Base-by-base conservation (phyloP, 2,888 invertebrate species). In the Acanthopleura granulata region DNA sequence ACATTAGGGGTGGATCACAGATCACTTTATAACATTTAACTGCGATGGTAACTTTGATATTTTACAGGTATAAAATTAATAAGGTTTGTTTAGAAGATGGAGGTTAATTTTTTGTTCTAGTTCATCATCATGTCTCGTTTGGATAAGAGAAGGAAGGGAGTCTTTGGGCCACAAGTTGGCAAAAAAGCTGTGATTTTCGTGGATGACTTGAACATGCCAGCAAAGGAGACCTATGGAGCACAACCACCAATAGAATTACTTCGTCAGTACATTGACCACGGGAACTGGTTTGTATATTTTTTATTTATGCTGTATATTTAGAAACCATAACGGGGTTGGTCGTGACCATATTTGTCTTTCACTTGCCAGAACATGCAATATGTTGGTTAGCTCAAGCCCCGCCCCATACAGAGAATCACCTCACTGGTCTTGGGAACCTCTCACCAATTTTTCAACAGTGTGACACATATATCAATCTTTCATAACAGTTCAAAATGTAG, bases 151-250 rank as follows among this genome's bases (percentile, higher is more conserved):
- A 84, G 94, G 83, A 94, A 94, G 88, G 95, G 95, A 74, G 93
- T 93, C 78, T 96, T 94, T 87, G 95, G 95, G 0, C 95, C 96
- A 0, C 93, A 94, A 16, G 93, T 93, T 89, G 95, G 95, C 0
- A 95, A 94, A 90, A 92, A 93, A 27, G 95, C 94, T 82, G 92
- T 96, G 49, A 94, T 96, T 81, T 96, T 96, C 89, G 94, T 97
- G 72, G 97, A 97, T 87, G 96, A 97, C 88, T 93, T 96, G 90
- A 96, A 96, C 88, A 95, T 96, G 95, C 96, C 96, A 0, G 93
- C 93, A 49, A 95, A 95, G 88, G 96, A 96, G 91, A 91, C 92
- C 4, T 96, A 95, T 85, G 96, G 96, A 0, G 95, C 96, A 0
- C 96, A 96, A 89, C 96, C 96, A 0, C 94, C 96, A 0, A 94